These are phyloP conservation scores for Origma solitaria DNA, from an alignment of 2,113 vertebrate species.

Conservation along the genomic window DNA sequence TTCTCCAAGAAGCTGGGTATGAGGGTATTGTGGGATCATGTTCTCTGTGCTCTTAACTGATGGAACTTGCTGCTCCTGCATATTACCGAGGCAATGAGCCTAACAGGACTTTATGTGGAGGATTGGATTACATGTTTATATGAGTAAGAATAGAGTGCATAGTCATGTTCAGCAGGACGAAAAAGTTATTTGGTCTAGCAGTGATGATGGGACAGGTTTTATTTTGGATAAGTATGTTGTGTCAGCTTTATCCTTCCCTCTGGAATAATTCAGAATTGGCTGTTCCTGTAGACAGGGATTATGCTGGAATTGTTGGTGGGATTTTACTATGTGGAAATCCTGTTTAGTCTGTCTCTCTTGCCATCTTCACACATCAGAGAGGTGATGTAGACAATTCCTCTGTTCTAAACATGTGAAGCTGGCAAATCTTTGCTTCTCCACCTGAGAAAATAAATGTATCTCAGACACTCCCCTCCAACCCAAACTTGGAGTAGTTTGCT, in stretches of 20 bases:
- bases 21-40: not conserved
- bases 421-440: not conserved
- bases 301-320: not conserved
- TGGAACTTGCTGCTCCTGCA: not conserved
- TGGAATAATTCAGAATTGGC: slow-evolving; percentile 3
- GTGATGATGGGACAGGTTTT: not conserved
- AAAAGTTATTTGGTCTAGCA: slow-evolving; percentile 3
- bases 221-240: not conserved
- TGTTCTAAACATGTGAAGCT: not conserved
- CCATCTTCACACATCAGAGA: not conserved
- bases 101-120: not conserved
- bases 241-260: not conserved
- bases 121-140: not conserved
- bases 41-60: not conserved
- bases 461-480: not conserved
- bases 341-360: not conserved
- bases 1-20: slow-evolving; percentile 91
- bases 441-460: not conserved
- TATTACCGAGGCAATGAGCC: not conserved
- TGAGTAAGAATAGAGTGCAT: not conserved
- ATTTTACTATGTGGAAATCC: not conserved
- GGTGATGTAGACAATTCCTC: not conserved
- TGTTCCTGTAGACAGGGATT: slow-evolving; percentile 2
- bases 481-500: not conserved
- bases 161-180: not conserved